Evolutionary conservation across 2,797 vertebrate species (phyloP).

Genomic region (Sardinella longiceps): DNA sequence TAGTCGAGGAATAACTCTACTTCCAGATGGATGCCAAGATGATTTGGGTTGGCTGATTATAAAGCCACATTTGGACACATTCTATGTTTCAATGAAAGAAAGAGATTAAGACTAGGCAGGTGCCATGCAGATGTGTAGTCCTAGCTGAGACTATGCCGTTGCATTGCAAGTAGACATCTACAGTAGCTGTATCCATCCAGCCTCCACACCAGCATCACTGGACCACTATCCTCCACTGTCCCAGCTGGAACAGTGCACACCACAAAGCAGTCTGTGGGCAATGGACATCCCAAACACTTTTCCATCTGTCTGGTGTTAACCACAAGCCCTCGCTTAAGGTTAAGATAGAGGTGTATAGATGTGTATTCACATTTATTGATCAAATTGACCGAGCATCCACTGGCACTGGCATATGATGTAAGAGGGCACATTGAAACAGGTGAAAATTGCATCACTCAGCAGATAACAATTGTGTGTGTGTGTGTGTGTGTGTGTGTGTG

Average conservation of each 20-base stretch:
- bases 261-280: background rate
- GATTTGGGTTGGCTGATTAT: background rate
- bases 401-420: background rate
- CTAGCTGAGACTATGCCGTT: too few species aligned
- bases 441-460: constrained; percentile 5
- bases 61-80: background rate
- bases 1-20: background rate
- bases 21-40: constrained; percentile 13
- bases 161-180: too few species aligned
- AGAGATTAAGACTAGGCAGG: background rate
- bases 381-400: background rate
- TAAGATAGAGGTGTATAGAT: background rate
- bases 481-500: background rate
- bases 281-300: background rate
- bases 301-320: background rate
- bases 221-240: background rate
- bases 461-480: background rate
- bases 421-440: background rate
- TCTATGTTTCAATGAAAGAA: background rate
- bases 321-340: background rate
- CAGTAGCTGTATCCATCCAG: background rate
- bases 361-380: background rate
- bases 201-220: background rate
- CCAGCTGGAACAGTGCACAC: background rate
- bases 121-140: background rate